Base-by-base conservation (phyloP, 2,888 invertebrate species). In the Ophion slaviceki region DNA sequence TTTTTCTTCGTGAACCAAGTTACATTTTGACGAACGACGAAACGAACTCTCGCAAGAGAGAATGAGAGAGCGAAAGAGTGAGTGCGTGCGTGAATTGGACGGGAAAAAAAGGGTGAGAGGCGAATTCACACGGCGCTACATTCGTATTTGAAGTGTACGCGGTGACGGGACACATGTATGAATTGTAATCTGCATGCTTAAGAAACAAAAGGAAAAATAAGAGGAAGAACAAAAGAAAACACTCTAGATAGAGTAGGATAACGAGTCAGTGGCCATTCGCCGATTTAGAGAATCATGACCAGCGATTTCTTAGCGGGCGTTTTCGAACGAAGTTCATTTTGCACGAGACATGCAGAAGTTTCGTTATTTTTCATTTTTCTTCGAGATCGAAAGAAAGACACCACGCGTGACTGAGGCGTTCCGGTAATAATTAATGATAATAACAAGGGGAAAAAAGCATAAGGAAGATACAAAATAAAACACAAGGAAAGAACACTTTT, bases 121-220 rank as follows among this genome's bases (percentile, higher is more conserved):
- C 67, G 53, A 79, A 72, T 66, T 81, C 85, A 80, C 80, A 77
- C 82, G 80, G 78, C 82, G 77, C 68, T 80, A 80, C 68, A 80
- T 72, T 85, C 78, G 78, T 81, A 79, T 85, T 86, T 80, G 67
- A 85, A 82, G 72, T 32, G 59, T 79, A 75, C 70, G 64, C 61
- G 75, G 64, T 24, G 70, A 59, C 62, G 32, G 59, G 40, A 70
- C 40, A 70, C 72, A 72, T 72, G 66, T 80, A 72, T 72, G 59
- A 57, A 80, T 68, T 74, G 47, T 74, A 61, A 74, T 70, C 68
- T 64, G 84, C 84, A 85, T 81, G 77, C 62, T 78, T 67, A 64
- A 67, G 17, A 53, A 53, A 53, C 53, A 17, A 40, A 32, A 76
- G 11, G n/a, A 47, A 67, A 40, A 62, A 24, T 20, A 66, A 78